Evolutionary conservation across 2,797 vertebrate species (phyloP).

Genomic region (Sebastes baramenuke): DNA sequence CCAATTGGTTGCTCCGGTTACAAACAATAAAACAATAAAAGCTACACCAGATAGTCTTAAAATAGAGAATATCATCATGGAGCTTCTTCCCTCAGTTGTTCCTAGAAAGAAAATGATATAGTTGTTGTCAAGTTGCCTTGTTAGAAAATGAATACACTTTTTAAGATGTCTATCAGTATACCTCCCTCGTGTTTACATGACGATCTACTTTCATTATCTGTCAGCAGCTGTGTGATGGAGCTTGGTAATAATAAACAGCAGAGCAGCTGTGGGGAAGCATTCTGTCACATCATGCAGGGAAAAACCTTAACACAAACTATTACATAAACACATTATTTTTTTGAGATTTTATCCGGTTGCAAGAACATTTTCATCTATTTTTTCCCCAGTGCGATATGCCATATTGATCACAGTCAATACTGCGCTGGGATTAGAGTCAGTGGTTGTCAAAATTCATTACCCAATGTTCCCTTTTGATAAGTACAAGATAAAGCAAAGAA

Average conservation of each 20-base stretch:
- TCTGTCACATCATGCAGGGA: not conserved
- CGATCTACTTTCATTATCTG: constrained; percentile 11
- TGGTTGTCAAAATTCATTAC: not conserved
- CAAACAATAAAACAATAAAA: not conserved
- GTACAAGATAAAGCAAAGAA: not conserved
- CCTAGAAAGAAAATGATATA: not conserved
- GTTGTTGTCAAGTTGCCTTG: not conserved
- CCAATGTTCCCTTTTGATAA: not conserved
- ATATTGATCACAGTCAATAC: not conserved
- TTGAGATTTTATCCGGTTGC: not conserved
- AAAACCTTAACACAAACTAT: not conserved
- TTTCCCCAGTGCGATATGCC: not conserved
- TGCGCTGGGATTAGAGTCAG: not conserved
- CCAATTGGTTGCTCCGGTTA: too few relatives aligned
- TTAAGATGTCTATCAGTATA: not conserved
- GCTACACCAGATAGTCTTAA: not conserved
- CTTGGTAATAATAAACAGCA: constrained; percentile 4
- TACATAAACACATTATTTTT: not conserved
- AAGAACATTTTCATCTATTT: not conserved
- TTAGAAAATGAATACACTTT: not conserved
- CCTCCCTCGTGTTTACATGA: constrained; percentile 17
- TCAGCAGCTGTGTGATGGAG: constrained; percentile 10
- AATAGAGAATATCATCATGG: not conserved
- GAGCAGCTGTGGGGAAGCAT: not conserved
- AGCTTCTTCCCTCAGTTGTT: not conserved